Evolutionary conservation across 2,888 invertebrate species (phyloP).

Genomic region (Eupeodes latifasciatus): DNA sequence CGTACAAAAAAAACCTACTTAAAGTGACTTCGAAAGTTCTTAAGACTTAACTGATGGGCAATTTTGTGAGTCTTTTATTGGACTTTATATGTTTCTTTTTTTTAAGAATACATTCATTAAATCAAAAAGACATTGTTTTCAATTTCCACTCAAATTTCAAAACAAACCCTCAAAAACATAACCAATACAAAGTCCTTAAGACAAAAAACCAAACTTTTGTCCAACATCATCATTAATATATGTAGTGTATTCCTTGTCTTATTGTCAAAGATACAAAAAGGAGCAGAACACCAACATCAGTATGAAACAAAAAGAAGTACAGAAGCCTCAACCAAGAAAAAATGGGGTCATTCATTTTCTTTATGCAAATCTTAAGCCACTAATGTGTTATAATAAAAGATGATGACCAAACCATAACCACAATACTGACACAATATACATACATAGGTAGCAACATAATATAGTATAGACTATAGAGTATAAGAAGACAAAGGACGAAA

Average conservation of each 20-base stretch:
- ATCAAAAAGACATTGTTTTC: conserved; percentile 25
- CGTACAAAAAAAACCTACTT: no score
- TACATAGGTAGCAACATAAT: no score
- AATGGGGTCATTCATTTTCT: conserved; percentile 49
- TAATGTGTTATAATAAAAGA: conserved; percentile 72
- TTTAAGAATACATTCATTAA: conserved; percentile 21
- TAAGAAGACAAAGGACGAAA: conserved; percentile 33
- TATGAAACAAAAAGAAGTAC: not conserved
- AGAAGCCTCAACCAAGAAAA: conserved; percentile 19
- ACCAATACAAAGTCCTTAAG: conserved; percentile 25
- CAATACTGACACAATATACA: not conserved
- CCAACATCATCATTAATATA: conserved; percentile 44
- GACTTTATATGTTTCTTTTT: not conserved
- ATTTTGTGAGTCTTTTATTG: not conserved
- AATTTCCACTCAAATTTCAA: conserved; percentile 5
- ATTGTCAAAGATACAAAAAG: not conserved
- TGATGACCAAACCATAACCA: conserved; percentile 50
- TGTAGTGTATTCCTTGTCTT: conserved; percentile 34
- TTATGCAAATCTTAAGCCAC: conserved; percentile 67
- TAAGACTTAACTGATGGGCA: not conserved
- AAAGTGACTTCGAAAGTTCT: no score
- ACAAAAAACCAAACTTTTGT: conserved; percentile 40
- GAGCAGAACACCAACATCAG: not conserved
- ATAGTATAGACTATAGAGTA: not conserved
- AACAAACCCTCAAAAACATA: not conserved